A percentile compares a stretch with the other conserved stretches of the same genome.
Evolutionary conservation across 2,113 vertebrate species (phyloP).

Genomic region (Zapus hudsonius): DNA sequence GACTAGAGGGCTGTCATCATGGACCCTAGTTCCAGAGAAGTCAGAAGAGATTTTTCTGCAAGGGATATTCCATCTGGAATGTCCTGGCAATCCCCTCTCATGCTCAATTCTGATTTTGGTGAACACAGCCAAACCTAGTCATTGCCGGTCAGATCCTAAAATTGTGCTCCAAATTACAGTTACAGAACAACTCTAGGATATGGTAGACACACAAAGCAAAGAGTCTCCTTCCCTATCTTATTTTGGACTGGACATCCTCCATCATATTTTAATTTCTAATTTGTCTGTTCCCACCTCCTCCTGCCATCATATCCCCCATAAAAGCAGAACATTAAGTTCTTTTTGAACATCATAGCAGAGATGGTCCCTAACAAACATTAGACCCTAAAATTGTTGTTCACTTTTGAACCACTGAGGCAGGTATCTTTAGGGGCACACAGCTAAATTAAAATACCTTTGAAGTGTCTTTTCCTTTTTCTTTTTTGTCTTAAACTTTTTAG

Average conservation of each 20-base stretch:
- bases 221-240: background rate
- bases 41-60: background rate
- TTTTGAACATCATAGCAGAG: background rate
- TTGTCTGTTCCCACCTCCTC: background rate
- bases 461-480: background rate
- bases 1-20: background rate
- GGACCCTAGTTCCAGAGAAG: background rate
- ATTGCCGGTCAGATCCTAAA: background rate
- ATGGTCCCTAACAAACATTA: background rate
- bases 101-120: background rate
- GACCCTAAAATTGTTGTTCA: background rate
- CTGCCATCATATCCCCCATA: background rate
- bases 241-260: background rate
- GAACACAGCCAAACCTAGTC: background rate
- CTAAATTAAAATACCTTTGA: background rate
- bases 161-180: background rate
- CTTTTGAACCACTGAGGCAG: background rate
- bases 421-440: background rate
- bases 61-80: background rate
- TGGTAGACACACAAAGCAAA: background rate
- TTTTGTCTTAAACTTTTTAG: background rate
- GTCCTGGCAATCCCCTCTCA: background rate
- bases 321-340: background rate
- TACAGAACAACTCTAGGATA: background rate
- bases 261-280: conserved; percentile 19